Evolutionary conservation across 2,888 invertebrate species (phyloP).

Genomic region (Melitaea athalia): DNA sequence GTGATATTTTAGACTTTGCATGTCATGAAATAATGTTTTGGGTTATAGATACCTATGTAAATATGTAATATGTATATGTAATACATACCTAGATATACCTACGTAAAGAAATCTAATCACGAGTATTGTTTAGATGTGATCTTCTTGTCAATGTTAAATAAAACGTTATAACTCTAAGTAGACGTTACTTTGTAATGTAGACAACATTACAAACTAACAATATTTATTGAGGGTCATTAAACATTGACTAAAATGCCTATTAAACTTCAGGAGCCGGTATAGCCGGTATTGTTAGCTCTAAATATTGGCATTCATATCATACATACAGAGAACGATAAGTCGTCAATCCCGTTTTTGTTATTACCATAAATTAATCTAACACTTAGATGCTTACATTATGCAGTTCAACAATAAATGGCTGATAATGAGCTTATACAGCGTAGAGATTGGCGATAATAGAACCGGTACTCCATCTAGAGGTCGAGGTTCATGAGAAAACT

Average conservation of each 20-base stretch:
- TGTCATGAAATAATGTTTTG: no score
- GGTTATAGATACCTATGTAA: no score
- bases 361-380: not conserved
- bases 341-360: slow-evolving; percentile 7
- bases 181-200: no score
- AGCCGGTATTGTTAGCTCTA: not conserved
- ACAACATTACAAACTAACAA: not conserved
- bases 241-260: not conserved
- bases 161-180: no score
- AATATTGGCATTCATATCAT: not conserved
- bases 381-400: not conserved
- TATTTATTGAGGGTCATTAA: not conserved
- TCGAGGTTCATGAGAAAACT: not conserved
- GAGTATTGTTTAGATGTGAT: no score
- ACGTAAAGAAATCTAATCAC: no score
- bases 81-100: no score
- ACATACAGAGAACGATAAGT: slow-evolving; percentile 2
- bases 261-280: not conserved
- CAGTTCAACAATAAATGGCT: not conserved
- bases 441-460: not conserved
- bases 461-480: not conserved
- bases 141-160: no score
- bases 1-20: no score
- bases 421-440: slow-evolving; percentile 1
- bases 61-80: no score